Evolutionary conservation across 2,113 vertebrate species (phyloP), one percentile per base, ranked within the genome.

Genomic region (Theristicus caerulescens): DNA sequence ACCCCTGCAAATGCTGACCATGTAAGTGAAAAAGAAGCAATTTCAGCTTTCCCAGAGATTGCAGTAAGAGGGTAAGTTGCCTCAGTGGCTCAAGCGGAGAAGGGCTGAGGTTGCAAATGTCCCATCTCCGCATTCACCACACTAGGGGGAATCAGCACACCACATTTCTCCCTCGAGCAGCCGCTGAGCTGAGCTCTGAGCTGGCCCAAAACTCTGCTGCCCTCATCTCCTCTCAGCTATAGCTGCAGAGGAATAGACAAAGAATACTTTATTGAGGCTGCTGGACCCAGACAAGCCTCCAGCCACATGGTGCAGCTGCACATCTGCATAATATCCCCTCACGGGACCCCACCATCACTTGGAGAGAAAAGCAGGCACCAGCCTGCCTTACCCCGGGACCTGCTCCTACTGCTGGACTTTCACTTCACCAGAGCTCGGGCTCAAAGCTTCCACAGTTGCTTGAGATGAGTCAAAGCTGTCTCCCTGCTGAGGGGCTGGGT

Each of bases 111-210:
- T 2, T 44, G 80, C 7, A 6, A 2, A 13, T 54, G 42, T 1
- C 42, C 79, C 62, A 12, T 10, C 36, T 84, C 82, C 2, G 51
- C 90, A 1, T 86, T 96, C 81, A 54, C 57, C 84, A 92, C 98
- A 54, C 96, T 91, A 98, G 98, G 88, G 90, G 98, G 97, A 97
- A 96, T 95, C 96, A 97, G 82, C 65, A 94, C 94, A 96, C 95
- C 96, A 89, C 73, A 0, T 7, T 86, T 76, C 70, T 77, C 27
- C 69, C 66, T 88, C 9, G 1, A 64, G 78, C 86, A 40, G 80
- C 58, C 83, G 11, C 47, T 0, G 10, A 40, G 36, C 55, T 2
- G 16, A 57, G 83, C 80, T 78, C 72, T 0, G 59, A 49, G 38
- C 73, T 6, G 51, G n/a, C 52, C 47, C 51, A 4, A 4, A 65